Evolutionary conservation across 1,140 invertebrate genomes (phyloP), one percentile per base, ranked within the genome.

Genomic region (Aphelenchoides avenae): DNA sequence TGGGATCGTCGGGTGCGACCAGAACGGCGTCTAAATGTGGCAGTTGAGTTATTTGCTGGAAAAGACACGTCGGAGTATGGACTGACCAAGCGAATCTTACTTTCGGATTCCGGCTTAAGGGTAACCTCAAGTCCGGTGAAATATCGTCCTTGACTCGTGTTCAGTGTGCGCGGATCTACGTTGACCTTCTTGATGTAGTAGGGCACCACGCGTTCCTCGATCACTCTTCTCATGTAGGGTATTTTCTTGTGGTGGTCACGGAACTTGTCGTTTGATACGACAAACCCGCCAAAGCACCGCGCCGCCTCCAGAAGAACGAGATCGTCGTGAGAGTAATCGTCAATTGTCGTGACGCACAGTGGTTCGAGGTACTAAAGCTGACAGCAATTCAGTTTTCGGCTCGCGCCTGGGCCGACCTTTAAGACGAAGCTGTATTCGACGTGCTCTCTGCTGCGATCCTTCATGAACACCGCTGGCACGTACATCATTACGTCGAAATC

Each of bases 241-340:
- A n/a, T n/a, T n/a, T n/a, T n/a, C n/a, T n/a, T 43, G 41, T 41
- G 22, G 26, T 53, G 52, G 50, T 60, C 57, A 20, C 57, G 34
- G 34, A 48, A 60, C 36, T 40, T 60, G 27, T 60, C 57, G 24
- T 60, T 60, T 39, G 59, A 64, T 13, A 60, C 46, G 5, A 60
- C 53, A 48, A 60, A 60, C 20, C 57, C 57, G 18, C 55, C 57
- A 18, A 43, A 40, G 42, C 40, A 44, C 40, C 63, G 60, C n/a
- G 57, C 57, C 61, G 53, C 34, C 51, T 60, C 57, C n/a, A 60
- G 39, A 27, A 49, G 30, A 52, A 60, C 26, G n/a, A 60, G 39
- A 50, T 60, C 57, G 15, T 60, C 57, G 18, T 60, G 57, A 6
- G 57, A 60, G 22, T 47, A 33, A 24, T 53, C 52, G 33, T 33